Conservation (phyloP, 1,140 invertebrate genomes). For the Papilio polyxenes region DNA sequence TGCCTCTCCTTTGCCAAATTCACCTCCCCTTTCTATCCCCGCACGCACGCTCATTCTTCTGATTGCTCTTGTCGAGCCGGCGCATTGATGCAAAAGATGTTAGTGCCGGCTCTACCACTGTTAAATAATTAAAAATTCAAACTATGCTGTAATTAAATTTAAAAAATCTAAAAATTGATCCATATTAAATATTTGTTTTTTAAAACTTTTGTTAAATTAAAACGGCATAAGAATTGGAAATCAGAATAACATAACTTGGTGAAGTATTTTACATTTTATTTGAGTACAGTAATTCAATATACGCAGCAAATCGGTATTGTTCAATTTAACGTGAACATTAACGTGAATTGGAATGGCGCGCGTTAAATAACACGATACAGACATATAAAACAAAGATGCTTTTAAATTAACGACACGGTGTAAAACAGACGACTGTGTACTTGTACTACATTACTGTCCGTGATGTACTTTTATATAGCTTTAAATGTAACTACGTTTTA, state of each 20-base stretch:
- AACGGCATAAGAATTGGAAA: neutral
- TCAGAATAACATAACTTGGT: neutral
- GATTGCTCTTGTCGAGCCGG: too few species aligned
- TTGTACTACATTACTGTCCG: conserved; percentile 15
- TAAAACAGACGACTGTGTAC: conserved; percentile 17
- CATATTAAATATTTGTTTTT: too few species aligned
- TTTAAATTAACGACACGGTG: conserved; percentile 22
- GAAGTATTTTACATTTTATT: neutral
- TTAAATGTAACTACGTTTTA: conserved; percentile 28
- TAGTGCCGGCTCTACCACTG: too few species aligned
- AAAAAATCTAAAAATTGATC: too few species aligned
- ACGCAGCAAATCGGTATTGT: conserved; percentile 17
- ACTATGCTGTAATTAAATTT: too few species aligned
- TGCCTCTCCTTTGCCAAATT: too few species aligned
- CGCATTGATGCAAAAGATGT: too few species aligned
- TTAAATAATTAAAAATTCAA: too few species aligned
- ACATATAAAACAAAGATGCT: conserved; percentile 19
- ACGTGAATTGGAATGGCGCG: neutral
- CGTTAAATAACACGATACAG: conserved; percentile 17
- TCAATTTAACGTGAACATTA: conserved; percentile 27
- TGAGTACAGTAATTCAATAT: conserved; percentile 8
- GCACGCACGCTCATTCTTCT: too few species aligned
- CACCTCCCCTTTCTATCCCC: too few species aligned
- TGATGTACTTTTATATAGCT: conserved; percentile 31
- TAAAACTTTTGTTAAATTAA: neutral